Percentiles rank a stretch among this genome's conserved stretches.
Conservation (phyloP, 2,797 vertebrate genomes). For the Poeciliopsis infans region DNA sequence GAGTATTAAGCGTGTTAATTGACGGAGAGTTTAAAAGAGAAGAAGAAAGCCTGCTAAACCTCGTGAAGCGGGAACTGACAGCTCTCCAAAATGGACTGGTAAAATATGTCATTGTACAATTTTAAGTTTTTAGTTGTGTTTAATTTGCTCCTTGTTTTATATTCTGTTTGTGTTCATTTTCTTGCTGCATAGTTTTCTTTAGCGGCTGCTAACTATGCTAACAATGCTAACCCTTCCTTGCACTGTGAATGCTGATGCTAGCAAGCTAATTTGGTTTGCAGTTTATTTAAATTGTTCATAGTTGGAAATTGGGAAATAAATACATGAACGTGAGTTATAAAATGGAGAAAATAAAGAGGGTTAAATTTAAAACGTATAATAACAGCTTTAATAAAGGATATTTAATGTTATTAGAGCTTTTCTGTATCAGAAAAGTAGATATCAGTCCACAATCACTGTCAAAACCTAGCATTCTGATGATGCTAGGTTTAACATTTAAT, state of each 20-base stretch:
- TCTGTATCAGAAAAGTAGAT: too few species aligned
- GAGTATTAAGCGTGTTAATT: not conserved
- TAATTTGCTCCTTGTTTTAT: fast-evolving
- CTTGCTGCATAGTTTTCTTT: not conserved
- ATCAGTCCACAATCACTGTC: too few species aligned
- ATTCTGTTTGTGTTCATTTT: fast-evolving
- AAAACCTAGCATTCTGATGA: too few species aligned
- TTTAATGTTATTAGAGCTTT: too few species aligned
- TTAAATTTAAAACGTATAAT: not conserved
- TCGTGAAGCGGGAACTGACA: constrained; percentile 74
- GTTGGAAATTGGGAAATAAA: not conserved
- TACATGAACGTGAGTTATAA: not conserved
- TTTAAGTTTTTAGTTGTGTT: too few species aligned
- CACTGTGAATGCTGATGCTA: constrained; percentile 35
- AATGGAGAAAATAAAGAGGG: not conserved
- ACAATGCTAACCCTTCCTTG: constrained; percentile 34
- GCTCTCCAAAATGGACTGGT: constrained; percentile 66
- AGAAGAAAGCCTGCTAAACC: constrained; percentile 54
- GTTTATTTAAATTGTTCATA: not conserved
- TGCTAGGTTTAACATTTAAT: too few species aligned
- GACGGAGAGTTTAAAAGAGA: constrained; percentile 30
- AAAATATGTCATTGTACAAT: not conserved
- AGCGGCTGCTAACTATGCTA: constrained; percentile 34
- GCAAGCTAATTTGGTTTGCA: constrained; percentile 39
- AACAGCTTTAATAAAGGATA: not conserved